Conservation (phyloP, 2,888 invertebrate species). For the Leptinotarsa juncta region DNA sequence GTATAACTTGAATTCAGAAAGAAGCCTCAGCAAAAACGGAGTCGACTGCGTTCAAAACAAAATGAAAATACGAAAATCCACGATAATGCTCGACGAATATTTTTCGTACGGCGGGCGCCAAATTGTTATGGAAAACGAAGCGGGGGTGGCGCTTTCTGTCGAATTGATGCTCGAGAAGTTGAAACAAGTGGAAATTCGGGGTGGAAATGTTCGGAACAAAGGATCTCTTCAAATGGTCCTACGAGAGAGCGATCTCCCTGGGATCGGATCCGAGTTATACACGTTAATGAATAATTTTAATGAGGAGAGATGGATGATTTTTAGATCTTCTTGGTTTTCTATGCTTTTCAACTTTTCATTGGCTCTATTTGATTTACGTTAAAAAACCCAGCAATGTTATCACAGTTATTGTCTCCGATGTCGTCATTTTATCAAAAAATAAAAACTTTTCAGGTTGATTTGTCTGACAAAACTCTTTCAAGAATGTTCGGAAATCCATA, state of each 20-base stretch:
- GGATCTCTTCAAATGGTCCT: constrained; percentile 8
- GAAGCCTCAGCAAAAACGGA: constrained; percentile 41
- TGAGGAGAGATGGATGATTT: neutral
- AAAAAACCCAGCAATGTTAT: too few relatives aligned
- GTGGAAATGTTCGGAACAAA: constrained; percentile 20
- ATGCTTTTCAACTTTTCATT: too few relatives aligned
- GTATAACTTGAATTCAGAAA: constrained; percentile 40
- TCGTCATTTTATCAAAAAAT: too few relatives aligned
- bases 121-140: constrained; percentile 46
- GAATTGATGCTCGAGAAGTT: constrained; percentile 23
- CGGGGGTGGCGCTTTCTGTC: constrained; percentile 33
- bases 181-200: constrained; percentile 23
- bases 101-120: constrained; percentile 48
- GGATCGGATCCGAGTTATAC: neutral
- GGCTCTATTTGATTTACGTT: too few relatives aligned
- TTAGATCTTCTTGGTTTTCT: neutral
- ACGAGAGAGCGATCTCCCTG: neutral
- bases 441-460: too few relatives aligned
- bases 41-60: constrained; percentile 44
- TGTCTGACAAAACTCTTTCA: too few relatives aligned
- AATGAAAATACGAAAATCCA: constrained; percentile 52
- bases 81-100: constrained; percentile 50
- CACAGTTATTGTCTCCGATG: too few relatives aligned
- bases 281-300: constrained; percentile 7
- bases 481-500: neutral